Evolutionary conservation across 1,140 invertebrate genomes (phyloP), one percentile per base, ranked within the genome.

Genomic region (Grapholita molesta): DNA sequence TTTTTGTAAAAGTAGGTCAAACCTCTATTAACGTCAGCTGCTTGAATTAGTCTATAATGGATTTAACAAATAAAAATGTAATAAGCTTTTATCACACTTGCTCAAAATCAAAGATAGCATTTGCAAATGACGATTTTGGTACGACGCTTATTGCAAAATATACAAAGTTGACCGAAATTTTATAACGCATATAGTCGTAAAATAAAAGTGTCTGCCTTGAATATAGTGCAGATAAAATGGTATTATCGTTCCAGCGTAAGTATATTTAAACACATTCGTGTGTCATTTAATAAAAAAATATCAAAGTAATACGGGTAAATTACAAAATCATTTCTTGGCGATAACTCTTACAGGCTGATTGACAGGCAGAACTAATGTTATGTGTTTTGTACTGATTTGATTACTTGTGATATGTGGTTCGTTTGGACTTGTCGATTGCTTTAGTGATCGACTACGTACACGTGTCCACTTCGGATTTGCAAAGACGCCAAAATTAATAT

Each of bases 401-500:
- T 48, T 21, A 48, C 55, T 61, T 61, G 55, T 61, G 18, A 9
- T 61, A 32, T 61, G 24, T 61, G 24, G 4, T 61, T 30, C 4
- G 28, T 61, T 15, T 30, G n/a, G n/a, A 28, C 55, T 61, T 61
- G 28, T 61, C 25, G 6, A 61, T 61, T 25, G 5, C n/a, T 61
- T 30, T 11, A 61, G 55, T 61, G n/a, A 61, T 61, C 28, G 76
- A 72, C 52, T 64, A 70, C 65, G 75, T 74, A 74, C 73, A 80
- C 70, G 78, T 77, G 77, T 71, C 76, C 72, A 70, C 55, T 30
- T 12, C 0, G 12, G 35, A n/a, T 52, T 6, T 12, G n/a, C 55
- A 18, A 15, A 30, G 18, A 28, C 11, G 12, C 75, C 78, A 80
- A 83, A 83, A 85, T 84, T 84, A 75, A 71, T 77, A 88, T 86